phyloP scores from a whole-genome alignment of 2,888 invertebrate species.

The Pimpla rufipes region DNA sequence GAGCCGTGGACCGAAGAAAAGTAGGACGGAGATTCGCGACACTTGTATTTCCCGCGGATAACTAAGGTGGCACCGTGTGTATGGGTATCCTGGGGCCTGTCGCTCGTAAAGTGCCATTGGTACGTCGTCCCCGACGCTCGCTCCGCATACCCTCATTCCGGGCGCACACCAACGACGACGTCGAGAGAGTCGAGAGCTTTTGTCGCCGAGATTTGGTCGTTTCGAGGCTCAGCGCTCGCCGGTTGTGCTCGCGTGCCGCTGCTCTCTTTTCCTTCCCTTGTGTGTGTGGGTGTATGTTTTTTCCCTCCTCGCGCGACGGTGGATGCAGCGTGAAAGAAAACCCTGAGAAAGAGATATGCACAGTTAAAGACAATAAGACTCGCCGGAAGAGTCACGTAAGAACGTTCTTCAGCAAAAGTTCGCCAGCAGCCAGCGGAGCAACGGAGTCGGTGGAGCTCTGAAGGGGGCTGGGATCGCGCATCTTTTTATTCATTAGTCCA shows the following conservation, averaged over 20 bases:
- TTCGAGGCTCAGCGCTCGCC: background rate
- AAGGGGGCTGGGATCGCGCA: background rate
- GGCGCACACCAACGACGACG: conserved; percentile 18
- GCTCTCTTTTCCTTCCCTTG: conserved; percentile 37
- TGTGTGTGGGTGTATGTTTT: background rate
- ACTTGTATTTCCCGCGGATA: conserved; percentile 38
- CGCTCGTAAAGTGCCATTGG: conserved; percentile 49
- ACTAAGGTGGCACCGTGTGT: conserved; percentile 45
- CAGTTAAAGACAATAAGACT: conserved; percentile 22
- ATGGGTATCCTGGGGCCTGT: conserved; percentile 39
- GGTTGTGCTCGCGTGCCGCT: conserved; percentile 12
- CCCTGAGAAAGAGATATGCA: background rate
- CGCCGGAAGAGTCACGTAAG: conserved; percentile 5
- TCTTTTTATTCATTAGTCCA: conserved; percentile 18
- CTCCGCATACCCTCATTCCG: background rate
- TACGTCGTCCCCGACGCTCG: conserved; percentile 24
- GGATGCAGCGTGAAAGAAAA: conserved; percentile 13
- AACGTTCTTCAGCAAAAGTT: conserved; percentile 14
- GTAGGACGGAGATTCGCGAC: conserved; percentile 45
- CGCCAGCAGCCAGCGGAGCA: background rate
- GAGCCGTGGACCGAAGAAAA: conserved; percentile 12
- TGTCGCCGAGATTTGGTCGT: conserved; percentile 45
- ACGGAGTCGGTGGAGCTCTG: background rate
- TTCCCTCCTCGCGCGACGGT: background rate
- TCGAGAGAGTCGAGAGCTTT: conserved; percentile 28